Conservation (phyloP, 2,888 invertebrate species). For the Xiphydria camelus region DNA sequence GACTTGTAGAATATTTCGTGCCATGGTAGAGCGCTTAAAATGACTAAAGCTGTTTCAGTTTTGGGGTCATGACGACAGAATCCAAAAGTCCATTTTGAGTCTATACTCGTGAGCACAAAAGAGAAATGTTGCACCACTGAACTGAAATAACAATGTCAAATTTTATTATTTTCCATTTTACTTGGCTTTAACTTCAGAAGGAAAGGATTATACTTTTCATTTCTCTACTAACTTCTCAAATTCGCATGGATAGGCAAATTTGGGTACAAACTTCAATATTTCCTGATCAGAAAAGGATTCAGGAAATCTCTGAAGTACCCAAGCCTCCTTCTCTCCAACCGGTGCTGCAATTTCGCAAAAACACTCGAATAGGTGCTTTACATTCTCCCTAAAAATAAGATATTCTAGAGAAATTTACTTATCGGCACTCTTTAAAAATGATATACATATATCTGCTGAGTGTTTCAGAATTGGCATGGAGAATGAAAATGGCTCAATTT, state of each 20-base stretch:
- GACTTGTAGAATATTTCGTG: constrained; percentile 94
- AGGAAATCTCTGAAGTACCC: constrained; percentile 84
- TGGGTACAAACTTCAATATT: constrained; percentile 82
- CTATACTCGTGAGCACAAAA: constrained; percentile 92
- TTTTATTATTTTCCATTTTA: too few relatives aligned
- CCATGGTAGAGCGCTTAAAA: constrained; percentile 92
- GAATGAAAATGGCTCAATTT: neutral
- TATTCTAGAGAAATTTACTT: constrained; percentile 13
- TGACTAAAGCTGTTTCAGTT: constrained; percentile 80
- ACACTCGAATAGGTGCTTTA: constrained; percentile 77
- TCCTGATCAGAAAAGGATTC: constrained; percentile 82
- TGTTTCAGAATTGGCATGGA: too few relatives aligned
- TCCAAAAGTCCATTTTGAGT: constrained; percentile 96
- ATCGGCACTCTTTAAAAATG: constrained; percentile 15
- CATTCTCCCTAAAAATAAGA: constrained; percentile 70
- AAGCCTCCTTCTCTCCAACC: constrained; percentile 66
- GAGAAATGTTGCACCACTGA: constrained; percentile 91
- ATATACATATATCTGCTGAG: constrained; percentile 3
- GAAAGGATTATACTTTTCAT: neutral
- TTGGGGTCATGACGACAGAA: constrained; percentile 95
- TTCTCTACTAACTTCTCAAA: constrained; percentile 70
- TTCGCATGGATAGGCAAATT: constrained; percentile 88
- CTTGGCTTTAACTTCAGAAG: too few relatives aligned
- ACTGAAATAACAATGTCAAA: constrained; percentile 67
- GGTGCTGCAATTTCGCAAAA: constrained; percentile 81